Evolutionary conservation across 2,888 invertebrate genomes (phyloP).

Genomic region (Eledona agricola): DNA sequence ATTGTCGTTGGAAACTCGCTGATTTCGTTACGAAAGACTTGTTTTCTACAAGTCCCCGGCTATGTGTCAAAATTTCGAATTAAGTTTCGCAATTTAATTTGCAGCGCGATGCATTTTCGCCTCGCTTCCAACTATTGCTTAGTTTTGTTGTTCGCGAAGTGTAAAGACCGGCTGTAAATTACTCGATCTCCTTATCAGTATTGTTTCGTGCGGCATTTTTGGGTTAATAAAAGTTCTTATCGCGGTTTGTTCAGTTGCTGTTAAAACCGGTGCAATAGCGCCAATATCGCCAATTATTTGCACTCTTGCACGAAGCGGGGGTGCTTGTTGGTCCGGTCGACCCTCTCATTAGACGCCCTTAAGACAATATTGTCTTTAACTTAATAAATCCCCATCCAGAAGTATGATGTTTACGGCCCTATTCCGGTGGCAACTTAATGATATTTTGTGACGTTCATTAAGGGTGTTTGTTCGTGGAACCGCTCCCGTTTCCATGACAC

Average conservation of each 20-base stretch:
- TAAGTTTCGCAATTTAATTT: too few relatives aligned
- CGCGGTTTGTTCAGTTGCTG: conserved; percentile 19
- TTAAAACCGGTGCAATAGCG: conserved; percentile 9
- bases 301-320: too few relatives aligned
- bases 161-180: too few relatives aligned
- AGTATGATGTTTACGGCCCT: conserved; percentile 40
- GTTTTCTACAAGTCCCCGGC: too few relatives aligned
- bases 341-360: conserved; percentile 35
- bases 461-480: conserved; percentile 58
- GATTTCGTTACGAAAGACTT: too few relatives aligned
- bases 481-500: conserved; percentile 43
- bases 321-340: too few relatives aligned
- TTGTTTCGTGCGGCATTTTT: conserved; percentile 3
- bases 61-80: too few relatives aligned
- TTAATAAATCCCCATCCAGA: conserved; percentile 41
- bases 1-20: too few relatives aligned
- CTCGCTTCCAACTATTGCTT: too few relatives aligned
- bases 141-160: too few relatives aligned
- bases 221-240: conserved; percentile 17
- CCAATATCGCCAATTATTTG: conserved; percentile 9
- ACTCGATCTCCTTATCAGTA: too few relatives aligned
- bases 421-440: conserved; percentile 54
- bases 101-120: too few relatives aligned
- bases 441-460: conserved; percentile 61
- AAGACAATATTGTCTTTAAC: conserved; percentile 39